Evolutionary conservation across 1,140 invertebrate genomes (phyloP), one percentile per base, ranked within the genome.

Genomic region (Tetranychus urticae): DNA sequence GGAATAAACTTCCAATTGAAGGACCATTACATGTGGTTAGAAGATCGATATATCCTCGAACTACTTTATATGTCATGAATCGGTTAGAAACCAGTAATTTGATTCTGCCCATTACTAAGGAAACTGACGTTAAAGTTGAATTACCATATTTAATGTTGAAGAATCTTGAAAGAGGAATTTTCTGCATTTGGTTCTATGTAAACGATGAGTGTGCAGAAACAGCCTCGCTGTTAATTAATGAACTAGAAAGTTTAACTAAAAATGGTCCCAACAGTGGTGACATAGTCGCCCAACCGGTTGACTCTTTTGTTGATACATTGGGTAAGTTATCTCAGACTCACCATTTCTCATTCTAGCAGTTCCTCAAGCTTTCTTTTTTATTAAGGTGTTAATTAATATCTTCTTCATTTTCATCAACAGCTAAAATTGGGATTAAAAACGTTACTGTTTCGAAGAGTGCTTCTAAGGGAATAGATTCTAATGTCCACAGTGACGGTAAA

Each of bases 231-330:
- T 33, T 59, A 7, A 33, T 10, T 10, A n/a, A 42, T 10, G 12
- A 47, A 46, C n/a, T 46, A 10, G 33, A 14, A 35, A 59, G 89
- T 94, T 74, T 67, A 13, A 59, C 37, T n/a, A n/a, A 33, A 62
- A 13, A 46, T 59, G 36, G 8, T 46, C 37, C 13, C 56, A 55
- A 58, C 23, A 37, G 45, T 31, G 31, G 55, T 48, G 23, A 46
- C 50, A n/a, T 31, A 8, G n/a, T 23, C 23, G 23, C 50, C 2
- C 50, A n/a, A 6, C n/a, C 50, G 1, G 14, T 33, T 52, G 31
- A n/a, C 12, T 52, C 50, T n/a, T 31, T 52, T 23, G n/a, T 52
- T 33, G 50, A 52, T 52, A 52, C 50, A 31, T 33, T 52, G 31
- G 50, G 50, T 52, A 52, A 52, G 31, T 2, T 13, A 52, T 23